These are phyloP conservation scores for Platycercus adscitus DNA, from an alignment of 2,113 vertebrate genomes.

Conservation along the genomic window DNA sequence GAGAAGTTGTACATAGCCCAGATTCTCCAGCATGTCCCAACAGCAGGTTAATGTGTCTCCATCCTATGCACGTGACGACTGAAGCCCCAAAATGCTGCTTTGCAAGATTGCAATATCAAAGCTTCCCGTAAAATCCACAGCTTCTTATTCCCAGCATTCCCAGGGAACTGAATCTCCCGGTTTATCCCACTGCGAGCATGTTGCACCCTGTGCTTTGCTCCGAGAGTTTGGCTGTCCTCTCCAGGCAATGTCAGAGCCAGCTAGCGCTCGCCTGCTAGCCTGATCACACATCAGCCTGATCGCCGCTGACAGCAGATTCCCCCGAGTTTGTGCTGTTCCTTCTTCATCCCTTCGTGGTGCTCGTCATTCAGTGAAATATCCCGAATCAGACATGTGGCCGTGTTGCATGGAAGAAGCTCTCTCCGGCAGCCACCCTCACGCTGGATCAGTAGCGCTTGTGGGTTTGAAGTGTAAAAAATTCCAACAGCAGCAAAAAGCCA, in stretches of 20 bases:
- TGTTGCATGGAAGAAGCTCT: neutral
- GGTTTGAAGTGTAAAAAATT: rapidly evolving
- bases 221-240: rapidly evolving
- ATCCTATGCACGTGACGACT: rapidly evolving
- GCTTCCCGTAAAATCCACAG: rapidly evolving
- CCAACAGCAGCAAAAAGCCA: neutral
- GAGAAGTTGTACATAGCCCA: neutral
- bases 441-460: rapidly evolving
- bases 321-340: rapidly evolving
- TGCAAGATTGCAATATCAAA: rapidly evolving
- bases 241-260: neutral
- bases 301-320: rapidly evolving
- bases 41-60: rapidly evolving
- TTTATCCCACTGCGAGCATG: neutral
- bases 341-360: rapidly evolving
- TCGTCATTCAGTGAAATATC: rapidly evolving
- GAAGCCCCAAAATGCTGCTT: neutral
- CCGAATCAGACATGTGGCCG: rapidly evolving
- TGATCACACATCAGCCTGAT: rapidly evolving
- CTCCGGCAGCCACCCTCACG: neutral
- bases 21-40: neutral
- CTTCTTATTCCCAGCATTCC: neutral
- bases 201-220: neutral
- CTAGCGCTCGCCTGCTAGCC: neutral
- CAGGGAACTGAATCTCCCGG: neutral